Evolutionary conservation across 1,140 invertebrate genomes (phyloP).

Genomic region (Cepaea nemoralis): DNA sequence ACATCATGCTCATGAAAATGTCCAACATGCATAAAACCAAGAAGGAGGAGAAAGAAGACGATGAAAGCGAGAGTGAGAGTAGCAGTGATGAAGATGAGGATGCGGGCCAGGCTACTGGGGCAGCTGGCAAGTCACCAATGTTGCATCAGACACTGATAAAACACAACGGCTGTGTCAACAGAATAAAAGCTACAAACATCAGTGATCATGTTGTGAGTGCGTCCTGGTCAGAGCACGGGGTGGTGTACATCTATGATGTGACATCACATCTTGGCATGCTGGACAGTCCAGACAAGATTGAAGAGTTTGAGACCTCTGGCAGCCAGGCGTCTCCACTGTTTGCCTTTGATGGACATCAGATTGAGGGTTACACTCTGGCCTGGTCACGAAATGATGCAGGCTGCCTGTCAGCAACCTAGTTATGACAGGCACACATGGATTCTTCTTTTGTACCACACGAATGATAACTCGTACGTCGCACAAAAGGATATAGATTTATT

Average conservation of each 20-base stretch:
- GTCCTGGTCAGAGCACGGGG: slow-evolving; percentile 92
- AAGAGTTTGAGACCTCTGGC: slow-evolving; percentile 70
- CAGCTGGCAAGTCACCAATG: slow-evolving; percentile 77
- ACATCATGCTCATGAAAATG: slow-evolving; percentile 80
- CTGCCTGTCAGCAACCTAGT: too few relatives aligned
- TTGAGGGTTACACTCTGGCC: slow-evolving; percentile 94
- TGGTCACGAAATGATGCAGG: slow-evolving; percentile 88
- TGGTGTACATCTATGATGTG: slow-evolving; percentile 92
- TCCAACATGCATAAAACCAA: slow-evolving; percentile 84
- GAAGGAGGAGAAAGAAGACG: slow-evolving; percentile 70
- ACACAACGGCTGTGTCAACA: slow-evolving; percentile 93
- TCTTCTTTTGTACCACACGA: too few relatives aligned
- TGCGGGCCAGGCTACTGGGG: slow-evolving; percentile 68
- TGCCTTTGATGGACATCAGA: slow-evolving; percentile 89
- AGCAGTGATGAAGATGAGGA: too few relatives aligned
- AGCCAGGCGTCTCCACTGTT: slow-evolving; percentile 80
- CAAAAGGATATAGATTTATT: too few relatives aligned
- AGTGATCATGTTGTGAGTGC: slow-evolving; percentile 79
- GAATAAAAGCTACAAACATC: slow-evolving; percentile 80
- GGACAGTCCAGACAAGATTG: slow-evolving; percentile 78
- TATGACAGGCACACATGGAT: too few relatives aligned
- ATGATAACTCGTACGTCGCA: too few relatives aligned
- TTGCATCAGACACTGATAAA: slow-evolving; percentile 87
- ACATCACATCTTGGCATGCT: slow-evolving; percentile 83
- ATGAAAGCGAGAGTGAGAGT: slow-evolving; percentile 56